These are phyloP conservation scores for Saccopteryx bilineata DNA, from an alignment of 2,113 vertebrate genomes.

Conservation along the genomic window DNA sequence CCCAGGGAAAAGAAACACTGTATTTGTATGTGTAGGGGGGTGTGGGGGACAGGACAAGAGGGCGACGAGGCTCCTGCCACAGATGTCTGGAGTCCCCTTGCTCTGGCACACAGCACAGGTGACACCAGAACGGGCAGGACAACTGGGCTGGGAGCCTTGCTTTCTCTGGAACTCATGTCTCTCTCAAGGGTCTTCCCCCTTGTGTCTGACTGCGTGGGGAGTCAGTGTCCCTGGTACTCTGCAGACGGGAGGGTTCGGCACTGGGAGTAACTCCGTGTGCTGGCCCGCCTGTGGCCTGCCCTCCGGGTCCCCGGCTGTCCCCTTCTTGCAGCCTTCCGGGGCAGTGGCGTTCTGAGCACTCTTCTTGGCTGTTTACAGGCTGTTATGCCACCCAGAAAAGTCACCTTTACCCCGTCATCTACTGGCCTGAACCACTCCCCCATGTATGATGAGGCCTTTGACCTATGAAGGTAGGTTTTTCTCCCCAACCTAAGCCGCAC, in stretches of 20 bases:
- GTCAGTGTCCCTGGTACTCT: not conserved
- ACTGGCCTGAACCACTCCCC: not conserved
- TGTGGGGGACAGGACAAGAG: no score
- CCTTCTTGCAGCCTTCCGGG: no score
- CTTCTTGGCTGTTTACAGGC: no score
- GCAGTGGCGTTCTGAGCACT: fast-evolving
- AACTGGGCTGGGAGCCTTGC: not conserved
- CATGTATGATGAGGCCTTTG: not conserved
- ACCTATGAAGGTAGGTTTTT: not conserved
- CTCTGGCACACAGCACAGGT: fast-evolving
- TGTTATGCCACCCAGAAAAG: not conserved
- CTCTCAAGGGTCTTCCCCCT: not conserved
- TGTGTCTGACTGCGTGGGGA: not conserved
- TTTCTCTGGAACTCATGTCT: not conserved
- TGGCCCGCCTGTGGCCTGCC: fast-evolving
- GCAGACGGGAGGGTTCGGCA: not conserved
- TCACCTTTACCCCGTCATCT: not conserved
- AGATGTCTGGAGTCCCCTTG: not conserved
- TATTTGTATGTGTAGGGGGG: no score
- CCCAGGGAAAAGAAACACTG: not conserved
- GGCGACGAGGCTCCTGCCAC: not conserved
- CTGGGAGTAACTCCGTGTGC: fast-evolving
- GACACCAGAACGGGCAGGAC: not conserved
- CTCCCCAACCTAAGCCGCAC: not conserved
- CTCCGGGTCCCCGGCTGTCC: no score